Evolutionary conservation across 2,113 vertebrate genomes (phyloP).

Genomic region (Eublepharis macularius): DNA sequence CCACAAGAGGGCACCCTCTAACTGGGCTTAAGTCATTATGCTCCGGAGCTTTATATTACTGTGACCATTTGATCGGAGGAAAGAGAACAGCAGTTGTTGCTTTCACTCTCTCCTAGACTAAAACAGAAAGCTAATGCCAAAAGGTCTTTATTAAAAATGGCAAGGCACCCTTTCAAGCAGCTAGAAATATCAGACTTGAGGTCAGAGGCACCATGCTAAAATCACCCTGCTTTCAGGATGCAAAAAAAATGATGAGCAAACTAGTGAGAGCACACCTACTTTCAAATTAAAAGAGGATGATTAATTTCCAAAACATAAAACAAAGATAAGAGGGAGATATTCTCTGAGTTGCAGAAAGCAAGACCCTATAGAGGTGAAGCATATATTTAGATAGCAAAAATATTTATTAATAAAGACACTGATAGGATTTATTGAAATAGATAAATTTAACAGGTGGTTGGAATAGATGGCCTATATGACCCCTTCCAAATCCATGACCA

Average conservation of each 20-base stretch:
- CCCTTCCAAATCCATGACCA: too few species aligned
- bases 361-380: too few species aligned
- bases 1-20: background rate
- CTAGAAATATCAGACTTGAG: constrained; percentile 22
- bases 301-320: too few species aligned
- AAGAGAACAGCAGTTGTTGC: constrained; percentile 53
- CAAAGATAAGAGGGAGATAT: too few species aligned
- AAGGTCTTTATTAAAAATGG: background rate
- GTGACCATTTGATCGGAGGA: constrained; percentile 10
- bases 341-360: too few species aligned
- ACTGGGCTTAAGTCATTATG: constrained; percentile 11
- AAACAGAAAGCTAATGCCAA: constrained; percentile 42
- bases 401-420: too few species aligned
- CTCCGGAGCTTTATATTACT: background rate
- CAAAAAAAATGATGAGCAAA: background rate
- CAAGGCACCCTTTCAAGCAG: background rate
- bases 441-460: too few species aligned
- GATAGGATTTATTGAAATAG: too few species aligned
- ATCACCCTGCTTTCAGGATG: background rate
- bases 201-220: background rate
- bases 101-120: constrained; percentile 41
- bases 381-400: too few species aligned
- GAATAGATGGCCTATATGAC: too few species aligned
- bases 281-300: background rate
- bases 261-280: background rate